Base-by-base conservation (phyloP, 2,888 invertebrate genomes). In the Melanostoma scalare region DNA sequence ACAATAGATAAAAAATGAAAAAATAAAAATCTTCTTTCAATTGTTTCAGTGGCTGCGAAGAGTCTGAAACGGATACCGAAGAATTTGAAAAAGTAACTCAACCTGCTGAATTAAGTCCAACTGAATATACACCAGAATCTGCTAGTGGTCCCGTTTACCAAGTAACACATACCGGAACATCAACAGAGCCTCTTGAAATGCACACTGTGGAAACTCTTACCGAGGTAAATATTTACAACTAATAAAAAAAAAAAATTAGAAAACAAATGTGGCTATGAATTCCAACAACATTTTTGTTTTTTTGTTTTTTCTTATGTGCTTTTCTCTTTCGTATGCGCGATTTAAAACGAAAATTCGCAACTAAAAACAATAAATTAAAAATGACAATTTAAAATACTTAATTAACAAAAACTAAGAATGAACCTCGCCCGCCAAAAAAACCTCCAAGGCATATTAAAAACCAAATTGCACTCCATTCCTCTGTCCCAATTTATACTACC, bases 61-160 rank as follows among this genome's bases (percentile, higher is more conserved):
- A 96, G 89, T 96, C 96, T 0, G 96, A 96, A 91, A 95, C 95
- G 0, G 96, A 96, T 88, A 95, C 95, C 0, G 96, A 96, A 87
- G 96, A 96, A 88, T 96, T 96, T 91, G 96, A 96, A 91, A 95
- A 95, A 89, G 94, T 96, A 9, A 30, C 78, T 5, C 84, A 78
- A 56, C 71, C 74, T 20, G 1, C 20, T 55, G 93, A 92, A 6
- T 91, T 93, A 36, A 93, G 93, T 4, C 91, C 71, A 40, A 77
- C 86, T 55, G 69, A 80, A 20, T 85, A 86, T 42, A 71, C 76
- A 87, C 89, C 53, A 10, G 79, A 84, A n/a, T 89, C 90, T 6
- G 88, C 89, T 2, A 88, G 86, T 55, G 87, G 88, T 68, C 85
- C 86, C 77, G 67, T 85, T 6, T 65, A 67, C 36, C 71, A 69